Evolutionary conservation across 2,888 invertebrate species (phyloP).

Genomic region (Meiosimyza decipiens): DNA sequence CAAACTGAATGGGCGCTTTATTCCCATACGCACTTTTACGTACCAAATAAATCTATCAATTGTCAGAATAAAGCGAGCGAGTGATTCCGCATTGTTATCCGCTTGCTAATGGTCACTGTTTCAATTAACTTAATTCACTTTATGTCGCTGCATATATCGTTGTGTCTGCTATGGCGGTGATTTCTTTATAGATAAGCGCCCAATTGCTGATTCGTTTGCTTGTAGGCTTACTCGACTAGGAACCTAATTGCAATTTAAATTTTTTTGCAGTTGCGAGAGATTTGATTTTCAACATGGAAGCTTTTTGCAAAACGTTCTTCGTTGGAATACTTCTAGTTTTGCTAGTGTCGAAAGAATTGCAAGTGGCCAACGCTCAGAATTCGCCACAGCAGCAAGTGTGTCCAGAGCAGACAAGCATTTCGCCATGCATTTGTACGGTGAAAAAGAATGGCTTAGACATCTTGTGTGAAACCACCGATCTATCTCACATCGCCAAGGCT

Average conservation of each 20-base stretch:
- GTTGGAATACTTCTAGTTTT: conserved; percentile 33
- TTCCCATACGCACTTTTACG: too few species aligned
- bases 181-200: not conserved
- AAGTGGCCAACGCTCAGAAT: conserved; percentile 50
- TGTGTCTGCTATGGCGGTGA: not conserved
- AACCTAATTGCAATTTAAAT: not conserved
- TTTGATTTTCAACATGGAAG: conserved; percentile 18
- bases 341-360: not conserved
- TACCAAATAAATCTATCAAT: too few species aligned
- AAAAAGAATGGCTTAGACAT: conserved; percentile 91
- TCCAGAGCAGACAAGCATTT: conserved; percentile 78
- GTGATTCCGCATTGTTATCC: not conserved
- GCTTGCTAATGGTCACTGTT: not conserved
- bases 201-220: conserved; percentile 8
- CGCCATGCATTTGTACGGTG: conserved; percentile 85
- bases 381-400: conserved; percentile 73
- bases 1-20: too few species aligned
- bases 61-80: not conserved
- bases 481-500: conserved; percentile 80
- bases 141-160: not conserved
- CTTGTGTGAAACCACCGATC: conserved; percentile 87
- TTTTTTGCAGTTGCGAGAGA: conserved; percentile 16
- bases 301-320: conserved; percentile 27
- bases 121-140: conserved; percentile 24
- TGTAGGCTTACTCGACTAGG: not conserved